Base-by-base conservation (phyloP, 2,113 vertebrate species). In the Ranitomeya variabilis region DNA sequence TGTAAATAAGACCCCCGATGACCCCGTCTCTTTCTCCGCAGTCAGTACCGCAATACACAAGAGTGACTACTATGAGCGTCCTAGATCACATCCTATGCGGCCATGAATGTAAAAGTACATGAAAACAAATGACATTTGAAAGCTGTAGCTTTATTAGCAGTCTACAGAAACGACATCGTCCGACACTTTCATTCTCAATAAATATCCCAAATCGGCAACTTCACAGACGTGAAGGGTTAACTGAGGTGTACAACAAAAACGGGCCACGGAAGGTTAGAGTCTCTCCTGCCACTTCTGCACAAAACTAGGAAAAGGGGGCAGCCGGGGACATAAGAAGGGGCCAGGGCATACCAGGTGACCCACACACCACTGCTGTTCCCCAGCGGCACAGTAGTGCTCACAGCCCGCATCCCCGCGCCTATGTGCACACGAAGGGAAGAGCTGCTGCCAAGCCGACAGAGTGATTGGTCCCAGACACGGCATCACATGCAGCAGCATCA, bases 221-320 rank as follows among this genome's bases (percentile, higher is more conserved):
- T 74, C 71, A 45, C 14, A 74, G 71, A 10, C 3, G 15, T 31
- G 18, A 74, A 74, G 71, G 71, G 71, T 74, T 74, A 74, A 74
- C 31, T 37, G 26, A 16, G 45, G 71, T 11, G 23, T 31, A 23
- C 14, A 71, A 1, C 0, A 67, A 4, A 12, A 10, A 45, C 37
- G 2, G 11, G 21, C 6, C 7, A 21, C 9, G 0, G n/a, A 23
- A 67, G 66, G 66, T 12, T 67, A n/a, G 64, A n/a, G 9, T 6
- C 64, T 8, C 16, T 64, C 26, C 26, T 31, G 26, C 26, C 62
- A 57, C 23, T 57, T 12, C 51, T 9, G 16, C n/a, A 78, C 74
- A 23, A 57, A 80, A 23, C 77, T 14, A 31, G 15, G n/a, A 45
- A 52, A 21, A 59, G 79, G 19, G 90, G 90, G 86, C 92, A 90